These are phyloP conservation scores for Gari tellinella DNA, from an alignment of 2,888 invertebrate genomes.

Conservation along the genomic window DNA sequence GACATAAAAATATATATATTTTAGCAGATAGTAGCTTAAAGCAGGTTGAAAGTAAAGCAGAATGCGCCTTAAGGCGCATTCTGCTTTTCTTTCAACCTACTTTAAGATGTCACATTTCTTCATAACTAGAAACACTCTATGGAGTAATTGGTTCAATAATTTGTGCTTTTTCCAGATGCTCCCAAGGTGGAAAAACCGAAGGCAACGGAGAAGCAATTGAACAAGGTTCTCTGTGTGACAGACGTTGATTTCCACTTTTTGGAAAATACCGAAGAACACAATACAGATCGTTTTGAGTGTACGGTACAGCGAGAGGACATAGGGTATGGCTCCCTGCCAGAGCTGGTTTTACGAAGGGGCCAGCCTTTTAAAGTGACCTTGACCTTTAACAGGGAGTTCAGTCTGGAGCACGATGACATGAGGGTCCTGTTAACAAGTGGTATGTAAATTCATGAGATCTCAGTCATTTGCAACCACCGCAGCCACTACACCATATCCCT, in stretches of 20 bases:
- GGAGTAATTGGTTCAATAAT: too few relatives aligned
- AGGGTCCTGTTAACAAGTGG: too few relatives aligned
- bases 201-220: constrained; percentile 10
- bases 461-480: too few relatives aligned
- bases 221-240: constrained; percentile 15
- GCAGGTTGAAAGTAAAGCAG: too few relatives aligned
- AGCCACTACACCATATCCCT: too few relatives aligned
- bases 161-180: not conserved
- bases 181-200: not conserved
- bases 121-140: too few relatives aligned
- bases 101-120: too few relatives aligned
- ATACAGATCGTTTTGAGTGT: constrained; percentile 39
- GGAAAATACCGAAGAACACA: constrained; percentile 26
- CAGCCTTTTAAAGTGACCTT: constrained; percentile 58
- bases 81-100: too few relatives aligned
- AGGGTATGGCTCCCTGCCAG: constrained; percentile 17
- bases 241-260: constrained; percentile 26
- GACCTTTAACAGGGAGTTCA: constrained; percentile 52
- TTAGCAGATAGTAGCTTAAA: too few relatives aligned
- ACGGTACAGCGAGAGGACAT: constrained; percentile 16
- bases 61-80: too few relatives aligned
- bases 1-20: too few relatives aligned
- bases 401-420: constrained; percentile 41
- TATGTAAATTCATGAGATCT: too few relatives aligned
- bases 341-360: constrained; percentile 85